Evolutionary conservation across 2,113 vertebrate genomes (phyloP), one percentile per base, ranked within the genome.

Genomic region (Psittacula cyanocephala): DNA sequence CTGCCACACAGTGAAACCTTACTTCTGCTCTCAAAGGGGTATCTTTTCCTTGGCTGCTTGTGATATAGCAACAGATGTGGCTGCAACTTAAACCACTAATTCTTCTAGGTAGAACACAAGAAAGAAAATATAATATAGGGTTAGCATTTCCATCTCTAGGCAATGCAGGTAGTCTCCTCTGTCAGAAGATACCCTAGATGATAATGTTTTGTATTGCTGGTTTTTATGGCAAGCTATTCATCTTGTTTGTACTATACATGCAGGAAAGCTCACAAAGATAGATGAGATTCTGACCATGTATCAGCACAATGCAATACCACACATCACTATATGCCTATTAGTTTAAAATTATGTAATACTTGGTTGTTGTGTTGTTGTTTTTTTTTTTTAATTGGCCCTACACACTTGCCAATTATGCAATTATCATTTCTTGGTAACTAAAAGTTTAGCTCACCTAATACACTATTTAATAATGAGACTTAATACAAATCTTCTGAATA

Each of bases 361-460:
- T 81, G 16, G 17, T 37, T 37, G 4, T 25, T 47, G 37, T 31
- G 7, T 53, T 12, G 46, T 68, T n/a, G 37, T 37, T 60, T 17
- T 39, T n/a, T 49, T 18, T 39, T 49, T 55, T 27, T 20, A 78
- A 86, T 79, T 94, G 88, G 85, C 12, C 79, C 27, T 76, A 88
- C 69, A 86, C 12, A 49, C 29, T 90, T 83, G 76, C 83, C 55
- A 55, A 83, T 93, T 92, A 93, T 25, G 89, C 53, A 94, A 72
- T 69, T 85, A 92, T 55, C 2, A 88, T 57, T 96, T 96, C 80
- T 50, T 92, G 75, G 71, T 65, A 96, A 91, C 39, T 64, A 39
- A 52, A 96, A 76, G 50, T 88, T 84, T 50, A 94, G 82, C 77
- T 97, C 59, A 94, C 35, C 69, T 95, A 95, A 92, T 14, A 81